Percentiles rank a stretch among this genome's conserved stretches.
Evolutionary conservation across 2,113 vertebrate genomes (phyloP).

Genomic region (Prietella phreatophila): DNA sequence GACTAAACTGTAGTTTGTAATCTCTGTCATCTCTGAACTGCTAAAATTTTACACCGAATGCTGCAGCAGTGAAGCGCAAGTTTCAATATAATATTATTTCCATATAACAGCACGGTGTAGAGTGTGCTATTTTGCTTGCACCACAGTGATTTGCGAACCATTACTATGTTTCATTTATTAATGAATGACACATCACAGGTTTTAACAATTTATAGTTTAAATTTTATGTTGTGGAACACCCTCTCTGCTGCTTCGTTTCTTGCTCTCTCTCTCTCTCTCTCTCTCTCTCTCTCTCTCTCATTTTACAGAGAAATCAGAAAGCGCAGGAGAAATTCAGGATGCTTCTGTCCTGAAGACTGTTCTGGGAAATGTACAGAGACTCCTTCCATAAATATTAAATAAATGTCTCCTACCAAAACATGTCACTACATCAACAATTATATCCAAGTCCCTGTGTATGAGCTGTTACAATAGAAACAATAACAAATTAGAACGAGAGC

Average conservation of each 20-base stretch:
- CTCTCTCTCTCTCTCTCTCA: conserved; percentile 3
- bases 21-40: too few relatives aligned
- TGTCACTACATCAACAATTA: not conserved
- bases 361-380: not conserved
- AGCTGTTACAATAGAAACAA: not conserved
- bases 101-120: not conserved
- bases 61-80: too few relatives aligned
- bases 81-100: not conserved
- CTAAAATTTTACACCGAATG: too few relatives aligned
- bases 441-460: not conserved
- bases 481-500: not conserved
- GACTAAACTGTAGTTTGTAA: too few relatives aligned
- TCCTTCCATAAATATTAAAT: not conserved
- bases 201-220: not conserved
- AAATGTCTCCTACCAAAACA: not conserved
- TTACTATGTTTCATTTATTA: not conserved
- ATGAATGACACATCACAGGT: not conserved
- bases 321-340: too few relatives aligned
- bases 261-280: too few relatives aligned
- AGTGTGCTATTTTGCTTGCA: not conserved
- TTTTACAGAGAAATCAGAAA: not conserved
- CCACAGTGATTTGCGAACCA: not conserved
- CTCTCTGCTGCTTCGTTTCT: too few relatives aligned
- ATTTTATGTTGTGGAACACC: not conserved
- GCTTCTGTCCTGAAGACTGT: not conserved